phyloP scores from a whole-genome alignment of 2,113 vertebrate genomes.

The Alligator sinensis region DNA sequence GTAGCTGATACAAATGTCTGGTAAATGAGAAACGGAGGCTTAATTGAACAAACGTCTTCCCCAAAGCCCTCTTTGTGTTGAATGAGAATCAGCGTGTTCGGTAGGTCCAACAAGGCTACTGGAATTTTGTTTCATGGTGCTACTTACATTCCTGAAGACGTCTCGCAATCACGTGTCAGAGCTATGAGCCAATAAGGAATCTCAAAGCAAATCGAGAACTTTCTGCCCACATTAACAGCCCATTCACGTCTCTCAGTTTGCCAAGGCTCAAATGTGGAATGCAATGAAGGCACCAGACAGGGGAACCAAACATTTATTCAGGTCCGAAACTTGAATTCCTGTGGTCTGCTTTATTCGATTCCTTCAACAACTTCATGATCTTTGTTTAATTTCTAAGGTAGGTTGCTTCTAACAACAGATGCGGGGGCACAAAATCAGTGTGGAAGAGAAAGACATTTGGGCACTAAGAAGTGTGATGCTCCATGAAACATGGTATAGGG shows the following conservation, averaged over 20 bases:
- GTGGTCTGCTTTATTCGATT: background rate
- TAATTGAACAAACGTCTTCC: accelerated
- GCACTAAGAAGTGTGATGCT: background rate
- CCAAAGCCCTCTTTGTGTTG: background rate
- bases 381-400: background rate
- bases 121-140: background rate
- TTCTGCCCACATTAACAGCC: background rate
- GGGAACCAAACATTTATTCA: background rate
- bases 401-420: background rate
- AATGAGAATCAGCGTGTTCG: accelerated
- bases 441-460: background rate
- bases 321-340: background rate
- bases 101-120: accelerated
- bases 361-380: background rate
- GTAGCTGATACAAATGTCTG: background rate
- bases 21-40: background rate
- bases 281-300: background rate
- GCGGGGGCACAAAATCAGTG: accelerated
- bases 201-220: background rate
- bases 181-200: background rate
- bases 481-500: background rate
- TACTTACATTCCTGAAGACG: accelerated
- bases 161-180: background rate
- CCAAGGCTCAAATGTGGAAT: background rate
- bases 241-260: background rate